These are phyloP conservation scores for Anastatus disparis DNA, from an alignment of 1,140 invertebrate species.

Conservation along the genomic window DNA sequence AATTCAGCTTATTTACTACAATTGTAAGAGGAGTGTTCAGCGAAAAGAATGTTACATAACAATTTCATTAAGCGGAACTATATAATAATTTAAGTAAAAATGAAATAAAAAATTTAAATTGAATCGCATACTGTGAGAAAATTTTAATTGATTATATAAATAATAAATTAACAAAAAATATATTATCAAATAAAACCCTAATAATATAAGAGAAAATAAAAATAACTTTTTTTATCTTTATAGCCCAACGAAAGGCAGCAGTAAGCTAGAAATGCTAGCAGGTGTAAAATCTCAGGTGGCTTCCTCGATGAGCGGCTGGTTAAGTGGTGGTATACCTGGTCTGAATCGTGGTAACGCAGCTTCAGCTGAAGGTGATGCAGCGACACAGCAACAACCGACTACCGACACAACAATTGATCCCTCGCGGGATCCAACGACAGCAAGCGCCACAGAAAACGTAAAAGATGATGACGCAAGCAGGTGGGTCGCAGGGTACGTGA, in stretches of 20 bases:
- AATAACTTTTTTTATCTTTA: not conserved
- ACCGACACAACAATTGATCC: conserved; percentile 65
- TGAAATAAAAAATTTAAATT: too few species aligned
- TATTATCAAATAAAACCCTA: too few species aligned
- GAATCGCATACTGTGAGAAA: too few species aligned
- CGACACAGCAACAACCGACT: conserved; percentile 62
- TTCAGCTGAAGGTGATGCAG: conserved; percentile 56
- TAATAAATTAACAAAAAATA: too few species aligned
- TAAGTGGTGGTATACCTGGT: conserved; percentile 75
- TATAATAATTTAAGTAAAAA: too few species aligned
- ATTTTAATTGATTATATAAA: too few species aligned
- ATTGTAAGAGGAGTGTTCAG: too few species aligned
- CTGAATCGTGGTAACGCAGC: conserved; percentile 68
- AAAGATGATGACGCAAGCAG: conserved; percentile 83
- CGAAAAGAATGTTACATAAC: too few species aligned
- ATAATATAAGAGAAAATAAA: too few species aligned
- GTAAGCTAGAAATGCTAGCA: conserved; percentile 81
- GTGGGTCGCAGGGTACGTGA: conserved; percentile 59
- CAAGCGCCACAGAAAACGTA: conserved; percentile 60
- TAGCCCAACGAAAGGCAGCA: conserved; percentile 76
- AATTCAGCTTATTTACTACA: too few species aligned
- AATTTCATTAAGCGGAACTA: too few species aligned
- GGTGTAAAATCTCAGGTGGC: conserved; percentile 85
- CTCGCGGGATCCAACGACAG: conserved; percentile 59
- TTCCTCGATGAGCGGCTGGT: conserved; percentile 81